Evolutionary conservation across 2,888 invertebrate genomes (phyloP).

Genomic region (Drosophila aldrichi): DNA sequence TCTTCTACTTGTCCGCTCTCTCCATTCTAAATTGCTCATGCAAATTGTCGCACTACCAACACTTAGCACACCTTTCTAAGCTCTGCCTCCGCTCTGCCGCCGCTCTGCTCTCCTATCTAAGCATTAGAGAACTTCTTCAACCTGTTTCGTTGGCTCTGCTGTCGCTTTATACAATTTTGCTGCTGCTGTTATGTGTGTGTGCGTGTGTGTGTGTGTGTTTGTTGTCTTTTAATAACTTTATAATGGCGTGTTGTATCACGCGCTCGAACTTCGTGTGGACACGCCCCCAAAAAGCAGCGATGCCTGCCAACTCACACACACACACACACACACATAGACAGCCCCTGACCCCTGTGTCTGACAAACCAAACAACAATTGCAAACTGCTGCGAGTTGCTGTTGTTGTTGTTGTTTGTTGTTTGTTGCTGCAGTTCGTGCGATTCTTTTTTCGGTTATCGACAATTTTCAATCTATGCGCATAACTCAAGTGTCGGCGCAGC

Average conservation of each 20-base stretch:
- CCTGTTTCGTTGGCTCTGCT: constrained; percentile 48
- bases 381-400: constrained; percentile 46
- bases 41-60: background rate
- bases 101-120: background rate
- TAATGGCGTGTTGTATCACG: constrained; percentile 81
- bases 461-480: constrained; percentile 80
- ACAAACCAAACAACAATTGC: constrained; percentile 58
- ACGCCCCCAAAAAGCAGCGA: constrained; percentile 57
- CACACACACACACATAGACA: too few species aligned
- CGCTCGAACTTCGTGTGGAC: constrained; percentile 68
- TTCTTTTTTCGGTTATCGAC: constrained; percentile 79
- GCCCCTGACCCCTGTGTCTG: constrained; percentile 4
- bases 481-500: constrained; percentile 73
- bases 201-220: constrained; percentile 20
- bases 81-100: too few species aligned
- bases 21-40: background rate
- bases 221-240: constrained; percentile 82
- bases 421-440: constrained; percentile 69
- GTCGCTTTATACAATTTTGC: constrained; percentile 26
- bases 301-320: constrained; percentile 12
- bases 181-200: constrained; percentile 3
- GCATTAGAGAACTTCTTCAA: constrained; percentile 17
- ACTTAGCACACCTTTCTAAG: background rate
- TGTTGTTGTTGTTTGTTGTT: constrained; percentile 40
- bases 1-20: background rate